Conservation (phyloP, 2,797 vertebrate species). For the Tokudaia tokunoshimensis region DNA sequence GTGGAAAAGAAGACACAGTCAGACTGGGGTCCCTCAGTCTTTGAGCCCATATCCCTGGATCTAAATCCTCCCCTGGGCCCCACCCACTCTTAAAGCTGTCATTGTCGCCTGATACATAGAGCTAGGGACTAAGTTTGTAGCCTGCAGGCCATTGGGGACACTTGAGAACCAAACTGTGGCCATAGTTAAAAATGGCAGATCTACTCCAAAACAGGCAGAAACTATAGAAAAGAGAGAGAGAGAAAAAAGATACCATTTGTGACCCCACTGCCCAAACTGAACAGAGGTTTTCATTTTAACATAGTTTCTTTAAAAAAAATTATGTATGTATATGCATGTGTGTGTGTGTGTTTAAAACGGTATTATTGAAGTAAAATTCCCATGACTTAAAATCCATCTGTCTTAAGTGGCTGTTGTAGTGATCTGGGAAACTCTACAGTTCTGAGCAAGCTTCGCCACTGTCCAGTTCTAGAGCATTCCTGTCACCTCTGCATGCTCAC, state of each 20-base stretch:
- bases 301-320: too few species aligned
- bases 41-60: neutral
- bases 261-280: neutral
- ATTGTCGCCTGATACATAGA: neutral
- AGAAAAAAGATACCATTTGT: neutral
- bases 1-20: neutral
- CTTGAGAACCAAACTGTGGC: neutral
- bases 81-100: neutral
- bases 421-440: neutral
- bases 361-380: neutral
- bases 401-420: neutral
- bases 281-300: neutral
- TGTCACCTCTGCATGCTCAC: accelerated
- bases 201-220: neutral
- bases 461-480: neutral
- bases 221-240: neutral
- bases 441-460: too few species aligned
- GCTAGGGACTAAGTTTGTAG: neutral
- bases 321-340: too few species aligned
- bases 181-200: neutral
- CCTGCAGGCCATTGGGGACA: neutral
- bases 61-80: too few species aligned
- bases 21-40: neutral
- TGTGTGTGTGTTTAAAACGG: neutral
- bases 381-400: neutral